Evolutionary conservation across 2,888 invertebrate genomes (phyloP).

Genomic region (Desoria tigrina): DNA sequence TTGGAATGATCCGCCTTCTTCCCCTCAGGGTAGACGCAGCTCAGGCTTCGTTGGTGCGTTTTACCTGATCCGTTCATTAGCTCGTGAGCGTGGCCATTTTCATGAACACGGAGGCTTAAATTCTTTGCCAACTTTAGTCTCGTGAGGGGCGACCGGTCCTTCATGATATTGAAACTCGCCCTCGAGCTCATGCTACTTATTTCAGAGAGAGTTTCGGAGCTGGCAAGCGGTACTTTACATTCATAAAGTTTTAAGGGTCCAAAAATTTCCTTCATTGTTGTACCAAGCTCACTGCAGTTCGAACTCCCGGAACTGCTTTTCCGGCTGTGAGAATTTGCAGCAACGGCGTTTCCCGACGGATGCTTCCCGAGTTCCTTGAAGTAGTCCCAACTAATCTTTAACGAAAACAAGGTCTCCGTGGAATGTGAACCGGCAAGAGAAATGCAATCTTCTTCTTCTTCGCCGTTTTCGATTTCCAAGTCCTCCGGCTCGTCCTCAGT

Average conservation of each 20-base stretch:
- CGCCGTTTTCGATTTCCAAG: constrained; percentile 41
- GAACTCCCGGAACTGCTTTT: constrained; percentile 57
- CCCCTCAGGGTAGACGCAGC: constrained; percentile 51
- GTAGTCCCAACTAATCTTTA: constrained; percentile 53
- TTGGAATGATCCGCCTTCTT: constrained; percentile 4
- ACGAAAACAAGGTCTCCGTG: constrained; percentile 43
- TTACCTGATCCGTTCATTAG: constrained; percentile 25
- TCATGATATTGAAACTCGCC: constrained; percentile 60
- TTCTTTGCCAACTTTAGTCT: constrained; percentile 44
- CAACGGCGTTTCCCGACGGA: constrained; percentile 35
- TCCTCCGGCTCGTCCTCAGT: constrained; percentile 2
- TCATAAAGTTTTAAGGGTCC: constrained; percentile 62
- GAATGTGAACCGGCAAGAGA: constrained; percentile 11
- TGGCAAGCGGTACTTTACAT: constrained; percentile 76
- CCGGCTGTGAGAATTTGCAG: constrained; percentile 44
- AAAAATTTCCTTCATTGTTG: constrained; percentile 53
- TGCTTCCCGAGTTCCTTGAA: constrained; percentile 51
- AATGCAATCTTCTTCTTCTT: constrained; percentile 19
- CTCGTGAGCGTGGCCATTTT: constrained; percentile 32
- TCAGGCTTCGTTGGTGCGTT: constrained; percentile 48
- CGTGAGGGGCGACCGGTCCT: constrained; percentile 48
- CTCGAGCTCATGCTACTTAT: constrained; percentile 75
- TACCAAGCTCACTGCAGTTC: constrained; percentile 52
- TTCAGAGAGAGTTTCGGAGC: constrained; percentile 79
- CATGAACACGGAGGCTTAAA: constrained; percentile 30